Conservation (phyloP, 1,140 invertebrate species). For the Heliconius hewitsoni region DNA sequence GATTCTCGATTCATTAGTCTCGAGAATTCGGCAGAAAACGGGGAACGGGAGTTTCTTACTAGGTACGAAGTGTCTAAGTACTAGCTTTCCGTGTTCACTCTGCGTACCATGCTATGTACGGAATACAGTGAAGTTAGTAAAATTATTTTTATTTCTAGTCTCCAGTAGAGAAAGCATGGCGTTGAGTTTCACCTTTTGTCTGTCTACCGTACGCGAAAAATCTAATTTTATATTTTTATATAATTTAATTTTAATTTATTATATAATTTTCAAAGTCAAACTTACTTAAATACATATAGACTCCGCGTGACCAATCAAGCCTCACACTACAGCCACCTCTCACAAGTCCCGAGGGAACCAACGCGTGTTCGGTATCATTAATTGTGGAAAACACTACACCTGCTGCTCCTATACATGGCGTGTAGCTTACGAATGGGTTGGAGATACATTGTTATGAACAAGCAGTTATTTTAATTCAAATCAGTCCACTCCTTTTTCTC, state of each 20-base stretch:
- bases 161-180: too few relatives aligned
- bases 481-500: background rate
- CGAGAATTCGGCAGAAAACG: too few relatives aligned
- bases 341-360: background rate
- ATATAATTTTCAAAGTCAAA: too few relatives aligned
- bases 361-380: background rate
- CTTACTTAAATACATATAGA: background rate
- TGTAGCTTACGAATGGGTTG: background rate
- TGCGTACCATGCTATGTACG: too few relatives aligned
- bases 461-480: background rate
- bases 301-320: background rate
- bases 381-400: background rate
- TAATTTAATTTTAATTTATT: background rate
- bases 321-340: background rate
- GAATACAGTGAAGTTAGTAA: too few relatives aligned
- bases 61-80: too few relatives aligned
- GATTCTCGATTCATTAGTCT: too few relatives aligned
- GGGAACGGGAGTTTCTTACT: too few relatives aligned
- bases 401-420: background rate
- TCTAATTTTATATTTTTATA: background rate
- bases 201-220: too few relatives aligned
- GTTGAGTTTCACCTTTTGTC: too few relatives aligned
- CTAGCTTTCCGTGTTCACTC: too few relatives aligned
- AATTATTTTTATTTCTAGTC: too few relatives aligned
- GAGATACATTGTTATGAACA: background rate